Evolutionary conservation across 2,797 vertebrate genomes (phyloP), one percentile per base, ranked within the genome.

Genomic region (Macrochelys suwanniensis): DNA sequence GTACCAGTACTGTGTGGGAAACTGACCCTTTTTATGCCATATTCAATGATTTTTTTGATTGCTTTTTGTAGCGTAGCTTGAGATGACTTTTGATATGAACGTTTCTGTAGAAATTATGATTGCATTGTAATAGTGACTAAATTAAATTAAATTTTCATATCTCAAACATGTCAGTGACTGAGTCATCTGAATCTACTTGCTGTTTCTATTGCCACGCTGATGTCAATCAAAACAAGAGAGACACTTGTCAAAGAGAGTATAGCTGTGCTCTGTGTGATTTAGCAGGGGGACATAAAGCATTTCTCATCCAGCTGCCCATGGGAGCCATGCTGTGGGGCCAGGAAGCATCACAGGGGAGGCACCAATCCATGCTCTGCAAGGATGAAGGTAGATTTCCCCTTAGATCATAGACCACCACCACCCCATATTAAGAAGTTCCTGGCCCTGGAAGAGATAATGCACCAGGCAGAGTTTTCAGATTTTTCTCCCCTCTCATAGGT

Each of bases 71-170:
- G 80, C 49, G 47, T 50, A 80, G 94, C 96, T 97, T 96, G 77
- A 97, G 80, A 87, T 89, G 80, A 65, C 61, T 89, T 96, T 93
- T 92, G 51, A 83, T 91, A 92, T 88, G 86, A 93, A 94, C 80
- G 65, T 90, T 90, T 68, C 84, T 88, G 90, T 89, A 94, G 96
- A 96, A 93, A 87, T 97, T 96, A 95, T 80, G 83, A 91, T 83
- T 95, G 87, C 84, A 78, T 77, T 84, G 82, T 94, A 89, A 93
- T 95, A 96, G 94, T 92, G 95, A 68, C 31, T 23, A 47, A 95
- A 95, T 97, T 95, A 79, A 96, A 95, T 89, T 95, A 96, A 95
- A 95, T 15, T 96, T 97, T 97, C 89, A 86, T 85, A 87, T 95
- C 82, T 97, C 82, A 91, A 50, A 74, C 89, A 54, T 80, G 57